Base-by-base conservation (phyloP, 2,888 invertebrate species). In the Eubasilissa splendida region DNA sequence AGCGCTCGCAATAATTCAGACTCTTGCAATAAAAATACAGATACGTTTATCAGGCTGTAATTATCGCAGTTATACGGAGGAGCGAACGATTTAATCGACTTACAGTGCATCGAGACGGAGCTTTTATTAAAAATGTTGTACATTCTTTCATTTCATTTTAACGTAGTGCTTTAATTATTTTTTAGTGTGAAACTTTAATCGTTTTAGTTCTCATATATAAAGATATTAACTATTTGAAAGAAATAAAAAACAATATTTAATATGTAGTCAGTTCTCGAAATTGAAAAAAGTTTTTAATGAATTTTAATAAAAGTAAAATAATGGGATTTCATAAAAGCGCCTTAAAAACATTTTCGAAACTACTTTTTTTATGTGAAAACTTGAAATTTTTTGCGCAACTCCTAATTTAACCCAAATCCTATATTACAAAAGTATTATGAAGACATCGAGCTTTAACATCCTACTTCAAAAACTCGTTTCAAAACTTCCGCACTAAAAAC, bases 21-120 rank as follows among this genome's bases (percentile, higher is more conserved):
- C 53, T 70, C 53, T 31, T 54, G 70, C 70, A 70, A 70, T 70
- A 70, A 54, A 70, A 70, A 66, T 66, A 66, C 52, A 68, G 50
- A 53, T 70, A 54, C 70, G 54, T 70, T 70, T 68, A 53, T 53
- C 53, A 33, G 70, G 54, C 70, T 11, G 70, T 70, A 70, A 70
- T 70, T 70, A 70, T 70, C 70, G 70, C 53, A 42, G 31, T 54
- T 53, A 53, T 9, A 14, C 54, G 54, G 54, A 11, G 53, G 22
- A 58, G 54, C 53, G 53, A 12, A 70, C 70, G 33, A 14, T 70
- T 53, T 70, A 70, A 70, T 70, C 42, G 68, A 68, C 68, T 68
- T 50, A 14, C 68, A 14, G n/a, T 50, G 68, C 68, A 68, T 68
- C 50, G 14, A 52, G 33, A 33, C 0, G 10, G 68, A 68, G 63